phyloP scores from a whole-genome alignment of 2,797 vertebrate genomes.

The Stomatorhinus walkeri region DNA sequence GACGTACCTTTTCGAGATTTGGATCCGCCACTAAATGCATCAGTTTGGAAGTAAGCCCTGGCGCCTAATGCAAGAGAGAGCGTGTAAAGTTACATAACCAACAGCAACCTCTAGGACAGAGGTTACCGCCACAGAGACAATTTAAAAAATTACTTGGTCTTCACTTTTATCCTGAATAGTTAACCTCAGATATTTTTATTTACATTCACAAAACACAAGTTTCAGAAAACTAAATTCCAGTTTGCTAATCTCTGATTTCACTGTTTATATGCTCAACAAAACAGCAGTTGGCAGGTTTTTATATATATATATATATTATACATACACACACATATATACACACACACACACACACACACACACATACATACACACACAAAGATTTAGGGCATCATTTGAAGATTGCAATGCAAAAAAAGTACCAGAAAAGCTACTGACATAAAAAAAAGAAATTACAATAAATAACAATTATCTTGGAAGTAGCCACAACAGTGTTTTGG shows the following conservation, averaged over 20 bases:
- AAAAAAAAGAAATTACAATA: not conserved
- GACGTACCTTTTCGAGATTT: slow-evolving; percentile 59
- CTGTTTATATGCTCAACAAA: not conserved
- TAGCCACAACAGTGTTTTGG: not conserved
- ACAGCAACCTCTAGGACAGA: slow-evolving; percentile 23
- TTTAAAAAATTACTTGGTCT: not conserved
- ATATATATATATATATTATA: too few species aligned
- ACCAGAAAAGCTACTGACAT: not conserved
- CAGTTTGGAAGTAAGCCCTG: slow-evolving; percentile 65
- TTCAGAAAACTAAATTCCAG: not conserved
- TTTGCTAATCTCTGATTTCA: not conserved
- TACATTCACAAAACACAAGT: not conserved
- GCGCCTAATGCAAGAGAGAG: slow-evolving; percentile 59
- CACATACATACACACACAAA: too few species aligned
- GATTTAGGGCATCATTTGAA: not conserved
- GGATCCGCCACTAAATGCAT: slow-evolving; percentile 60
- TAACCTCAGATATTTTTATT: not conserved
- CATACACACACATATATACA: too few species aligned
- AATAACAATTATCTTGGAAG: not conserved
- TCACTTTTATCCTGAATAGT: slow-evolving; percentile 1
- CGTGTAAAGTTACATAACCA: slow-evolving; percentile 52
- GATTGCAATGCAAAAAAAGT: slow-evolving; percentile 3
- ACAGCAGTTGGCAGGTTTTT: not conserved
- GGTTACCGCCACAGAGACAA: slow-evolving; percentile 19
- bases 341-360: too few species aligned